Percentiles rank a stretch among this genome's conserved stretches.
Evolutionary conservation across 2,888 invertebrate genomes (phyloP).

Genomic region (Drosophila ezoana): DNA sequence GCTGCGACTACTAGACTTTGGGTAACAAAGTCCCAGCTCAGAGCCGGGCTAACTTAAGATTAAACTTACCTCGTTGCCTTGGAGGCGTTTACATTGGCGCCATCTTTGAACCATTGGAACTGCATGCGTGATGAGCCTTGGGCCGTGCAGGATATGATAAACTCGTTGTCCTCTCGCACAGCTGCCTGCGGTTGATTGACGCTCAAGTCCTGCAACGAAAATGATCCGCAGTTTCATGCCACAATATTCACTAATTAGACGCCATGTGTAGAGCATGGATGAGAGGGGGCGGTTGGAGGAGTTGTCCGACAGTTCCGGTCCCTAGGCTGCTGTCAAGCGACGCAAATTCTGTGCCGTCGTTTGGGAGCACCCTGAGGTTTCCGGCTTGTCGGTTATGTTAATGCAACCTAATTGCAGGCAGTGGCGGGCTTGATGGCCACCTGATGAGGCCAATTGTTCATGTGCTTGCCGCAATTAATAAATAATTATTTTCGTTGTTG

Average conservation of each 20-base stretch:
- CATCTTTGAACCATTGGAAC: slow-evolving; percentile 94
- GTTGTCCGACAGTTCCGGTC: slow-evolving; percentile 18
- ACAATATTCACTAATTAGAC: slow-evolving; percentile 59
- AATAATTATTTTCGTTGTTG: slow-evolving; percentile 70
- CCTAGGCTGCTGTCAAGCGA: slow-evolving; percentile 33
- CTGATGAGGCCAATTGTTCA: slow-evolving; percentile 73
- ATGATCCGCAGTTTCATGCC: slow-evolving; percentile 15
- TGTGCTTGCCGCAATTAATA: slow-evolving; percentile 73
- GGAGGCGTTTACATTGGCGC: slow-evolving; percentile 90
- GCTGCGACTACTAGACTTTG: slow-evolving; percentile 26
- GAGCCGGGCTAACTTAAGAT: neutral
- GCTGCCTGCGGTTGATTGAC: slow-evolving; percentile 86
- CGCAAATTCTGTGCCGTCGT: slow-evolving; percentile 18
- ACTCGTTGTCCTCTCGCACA: slow-evolving; percentile 90
- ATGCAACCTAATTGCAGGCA: slow-evolving; percentile 69
- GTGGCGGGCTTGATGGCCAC: slow-evolving; percentile 15
- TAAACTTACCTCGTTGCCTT: slow-evolving; percentile 89
- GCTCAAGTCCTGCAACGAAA: slow-evolving; percentile 85
- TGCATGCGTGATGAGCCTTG: slow-evolving; percentile 90
- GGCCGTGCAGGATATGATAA: slow-evolving; percentile 91
- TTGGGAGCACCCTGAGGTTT: slow-evolving; percentile 51
- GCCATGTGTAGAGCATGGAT: neutral
- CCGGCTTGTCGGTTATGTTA: slow-evolving; percentile 65
- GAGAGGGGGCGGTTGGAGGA: neutral
- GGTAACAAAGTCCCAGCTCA: slow-evolving; percentile 1